Conservation (phyloP, 2,888 invertebrate species). For the Chrysolina oricalcia region DNA sequence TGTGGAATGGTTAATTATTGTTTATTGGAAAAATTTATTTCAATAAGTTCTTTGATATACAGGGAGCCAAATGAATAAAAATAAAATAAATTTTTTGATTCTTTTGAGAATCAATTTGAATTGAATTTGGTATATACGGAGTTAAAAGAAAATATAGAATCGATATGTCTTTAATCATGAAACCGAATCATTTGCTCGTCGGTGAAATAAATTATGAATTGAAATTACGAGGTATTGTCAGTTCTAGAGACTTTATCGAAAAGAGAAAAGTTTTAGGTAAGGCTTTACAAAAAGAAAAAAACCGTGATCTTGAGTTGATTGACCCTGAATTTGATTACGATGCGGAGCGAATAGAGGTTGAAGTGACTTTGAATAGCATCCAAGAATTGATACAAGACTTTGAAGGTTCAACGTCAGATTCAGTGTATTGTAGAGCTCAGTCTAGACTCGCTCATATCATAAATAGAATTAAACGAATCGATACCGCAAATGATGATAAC, state of each 20-base stretch:
- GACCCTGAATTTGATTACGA: background rate
- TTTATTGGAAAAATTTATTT: too few relatives aligned
- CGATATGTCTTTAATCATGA: too few relatives aligned
- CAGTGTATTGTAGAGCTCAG: background rate
- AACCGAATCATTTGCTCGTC: slow-evolving; percentile 4
- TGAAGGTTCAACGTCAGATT: slow-evolving; percentile 28
- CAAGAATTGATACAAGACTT: slow-evolving; percentile 2
- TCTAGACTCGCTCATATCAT: too few relatives aligned
- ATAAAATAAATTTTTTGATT: too few relatives aligned
- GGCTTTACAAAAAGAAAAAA: slow-evolving; percentile 18
- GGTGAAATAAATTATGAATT: slow-evolving; percentile 12
- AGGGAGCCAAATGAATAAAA: too few relatives aligned
- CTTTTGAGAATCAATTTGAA: too few relatives aligned
- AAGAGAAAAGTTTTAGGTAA: slow-evolving; percentile 22
- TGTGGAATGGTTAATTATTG: too few relatives aligned
- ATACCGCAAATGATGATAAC: background rate
- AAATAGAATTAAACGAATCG: slow-evolving; percentile 4
- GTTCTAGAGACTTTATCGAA: slow-evolving; percentile 17
- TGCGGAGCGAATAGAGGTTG: slow-evolving; percentile 1
- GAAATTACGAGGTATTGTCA: background rate
- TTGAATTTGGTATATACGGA: too few relatives aligned
- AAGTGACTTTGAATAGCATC: slow-evolving; percentile 21
- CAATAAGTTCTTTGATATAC: too few relatives aligned
- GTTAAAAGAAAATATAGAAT: too few relatives aligned
- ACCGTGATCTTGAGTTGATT: too few relatives aligned